A percentile compares a stretch with the other conserved stretches of the same genome.
Evolutionary conservation across 2,797 vertebrate genomes (phyloP).

Genomic region (Pteronotus mesoamericanus): DNA sequence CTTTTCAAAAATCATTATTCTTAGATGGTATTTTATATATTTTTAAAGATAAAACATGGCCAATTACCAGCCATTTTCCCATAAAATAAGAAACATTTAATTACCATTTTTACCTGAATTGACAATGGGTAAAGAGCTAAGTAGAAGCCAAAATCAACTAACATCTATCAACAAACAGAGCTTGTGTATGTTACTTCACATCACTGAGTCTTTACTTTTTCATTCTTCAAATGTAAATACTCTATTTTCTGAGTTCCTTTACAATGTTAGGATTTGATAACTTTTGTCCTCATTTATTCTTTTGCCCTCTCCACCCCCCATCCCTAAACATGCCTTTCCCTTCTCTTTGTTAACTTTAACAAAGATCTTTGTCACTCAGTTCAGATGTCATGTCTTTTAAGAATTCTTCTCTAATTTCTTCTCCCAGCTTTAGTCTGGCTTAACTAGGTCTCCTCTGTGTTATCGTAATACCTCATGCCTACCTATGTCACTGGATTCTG

Average conservation of each 20-base stretch:
- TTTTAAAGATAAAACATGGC: neutral
- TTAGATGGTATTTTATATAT: neutral
- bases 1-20: neutral
- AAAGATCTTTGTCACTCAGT: neutral
- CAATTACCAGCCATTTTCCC: neutral
- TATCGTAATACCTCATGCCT: neutral
- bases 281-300: neutral
- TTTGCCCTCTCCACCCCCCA: neutral
- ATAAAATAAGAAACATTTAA: conserved; percentile 4
- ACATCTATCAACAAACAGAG: neutral
- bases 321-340: neutral
- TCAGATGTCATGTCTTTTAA: neutral
- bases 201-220: neutral
- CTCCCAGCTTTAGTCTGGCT: neutral
- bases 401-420: neutral
- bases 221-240: neutral
- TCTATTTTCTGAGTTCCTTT: neutral
- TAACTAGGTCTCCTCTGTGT: neutral
- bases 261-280: neutral
- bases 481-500: neutral
- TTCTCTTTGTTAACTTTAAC: neutral
- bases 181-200: neutral
- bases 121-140: neutral
- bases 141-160: neutral
- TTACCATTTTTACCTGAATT: neutral